A percentile compares a stretch with the other conserved stretches of the same genome.
These are phyloP conservation scores for Sminthurinus aureus DNA, from an alignment of 2,888 invertebrate genomes.

Conservation along the genomic window DNA sequence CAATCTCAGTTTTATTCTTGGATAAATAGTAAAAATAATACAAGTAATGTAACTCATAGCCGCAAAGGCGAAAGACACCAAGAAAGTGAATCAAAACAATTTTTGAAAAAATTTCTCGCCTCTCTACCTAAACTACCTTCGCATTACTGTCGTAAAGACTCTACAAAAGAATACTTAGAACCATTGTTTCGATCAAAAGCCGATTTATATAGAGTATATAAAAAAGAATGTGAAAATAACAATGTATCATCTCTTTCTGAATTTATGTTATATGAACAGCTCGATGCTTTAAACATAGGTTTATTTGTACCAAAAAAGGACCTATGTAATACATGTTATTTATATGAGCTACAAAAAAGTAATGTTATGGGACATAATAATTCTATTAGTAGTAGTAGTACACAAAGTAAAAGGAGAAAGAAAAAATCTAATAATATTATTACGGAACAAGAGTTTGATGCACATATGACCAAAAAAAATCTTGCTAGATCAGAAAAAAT, in stretches of 20 bases:
- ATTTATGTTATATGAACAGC: background rate
- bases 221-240: background rate
- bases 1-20: too few species aligned
- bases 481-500: background rate
- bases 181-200: background rate
- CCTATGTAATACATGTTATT: background rate
- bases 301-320: background rate
- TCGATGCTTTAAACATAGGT: constrained; percentile 8
- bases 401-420: constrained; percentile 4
- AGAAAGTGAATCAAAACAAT: too few species aligned
- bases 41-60: too few species aligned
- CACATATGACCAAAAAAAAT: background rate
- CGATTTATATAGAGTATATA: background rate
- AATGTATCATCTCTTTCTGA: background rate
- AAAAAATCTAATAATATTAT: too few species aligned
- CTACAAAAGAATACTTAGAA: too few species aligned
- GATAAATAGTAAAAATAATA: too few species aligned
- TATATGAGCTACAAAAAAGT: background rate
- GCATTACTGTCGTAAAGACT: too few species aligned
- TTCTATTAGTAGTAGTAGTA: too few species aligned
- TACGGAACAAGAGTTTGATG: constrained; percentile 11
- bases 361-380: background rate
- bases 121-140: too few species aligned
- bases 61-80: too few species aligned
- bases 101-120: too few species aligned